These are phyloP conservation scores for Uloborus diversus DNA, from an alignment of 1,140 invertebrate genomes.

Conservation along the genomic window DNA sequence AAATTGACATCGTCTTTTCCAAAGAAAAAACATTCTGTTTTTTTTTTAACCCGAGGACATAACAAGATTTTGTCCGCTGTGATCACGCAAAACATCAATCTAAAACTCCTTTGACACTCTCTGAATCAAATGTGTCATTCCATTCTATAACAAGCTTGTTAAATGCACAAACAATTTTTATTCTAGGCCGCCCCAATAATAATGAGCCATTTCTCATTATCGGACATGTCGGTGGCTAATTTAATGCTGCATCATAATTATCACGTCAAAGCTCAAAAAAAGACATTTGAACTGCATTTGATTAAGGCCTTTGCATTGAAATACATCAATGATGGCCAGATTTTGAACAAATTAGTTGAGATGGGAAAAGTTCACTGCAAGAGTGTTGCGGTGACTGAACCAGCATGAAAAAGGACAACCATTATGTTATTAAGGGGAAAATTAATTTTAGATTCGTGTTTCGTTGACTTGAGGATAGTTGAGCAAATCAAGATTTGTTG, in stretches of 20 bases:
- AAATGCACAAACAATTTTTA: conserved; percentile 49
- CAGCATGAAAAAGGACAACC: no score
- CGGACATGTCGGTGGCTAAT: conserved; percentile 41
- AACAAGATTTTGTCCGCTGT: no score
- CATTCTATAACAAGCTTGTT: conserved; percentile 34
- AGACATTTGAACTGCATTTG: conserved; percentile 29
- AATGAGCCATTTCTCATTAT: conserved; percentile 29
- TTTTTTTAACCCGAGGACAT: no score
- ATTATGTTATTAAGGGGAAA: no score
- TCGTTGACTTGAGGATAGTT: no score
- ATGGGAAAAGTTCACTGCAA: not conserved
- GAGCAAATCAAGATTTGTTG: no score
- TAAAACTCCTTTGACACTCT: conserved; percentile 1
- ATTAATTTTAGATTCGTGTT: no score
- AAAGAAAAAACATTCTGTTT: no score
- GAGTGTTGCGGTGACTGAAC: no score
- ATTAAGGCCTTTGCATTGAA: conserved; percentile 34
- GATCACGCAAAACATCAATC: conserved; percentile 37
- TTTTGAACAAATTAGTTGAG: conserved; percentile 40
- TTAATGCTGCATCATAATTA: conserved; percentile 43
- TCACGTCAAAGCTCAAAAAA: conserved; percentile 31
- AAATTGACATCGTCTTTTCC: no score
- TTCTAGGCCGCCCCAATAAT: conserved; percentile 34
- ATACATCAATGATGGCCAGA: conserved; percentile 2
- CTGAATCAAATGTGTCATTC: conserved; percentile 36